Evolutionary conservation across 2,113 vertebrate species (phyloP), one percentile per base, ranked within the genome.

Genomic region (Cyprinus carpio): DNA sequence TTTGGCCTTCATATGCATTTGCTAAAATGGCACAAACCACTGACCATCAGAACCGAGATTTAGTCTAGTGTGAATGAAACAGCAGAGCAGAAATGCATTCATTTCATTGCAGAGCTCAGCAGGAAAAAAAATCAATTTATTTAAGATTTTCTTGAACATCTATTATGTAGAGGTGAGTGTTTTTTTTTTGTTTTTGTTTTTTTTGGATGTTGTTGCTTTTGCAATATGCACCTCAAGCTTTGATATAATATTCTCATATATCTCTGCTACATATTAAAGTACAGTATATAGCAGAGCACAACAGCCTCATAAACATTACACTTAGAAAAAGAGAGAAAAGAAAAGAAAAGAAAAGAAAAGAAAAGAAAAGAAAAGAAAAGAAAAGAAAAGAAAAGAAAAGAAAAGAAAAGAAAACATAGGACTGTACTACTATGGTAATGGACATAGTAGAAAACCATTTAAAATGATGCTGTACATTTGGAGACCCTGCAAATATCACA

Each of bases 1-100:
- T 81, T 67, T 10, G 31, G 43, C 71, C 67, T 82, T 23, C 23
- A 75, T 65, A 65, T 71, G 43, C 29, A 49, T 74, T 75, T 75
- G 34, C 27, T 43, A 37, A 75, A 86, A 65, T 40, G 49, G 62
- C 49, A 72, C 29, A 78, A 77, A 72, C 2, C 51, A 62, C 27
- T 82, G 23, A 81, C 62, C 51, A 4, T 10, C 31, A 76, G 4
- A 11, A 8, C 6, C 43, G 34, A 84, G 25, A 67, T 81, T 49
- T 81, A 51, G 10, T 56, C 51, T 31, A 75, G 43, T 16, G 40
- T 51, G 31, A 56, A 23, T 67, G 15, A 81, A 87, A 75, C 37
- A 37, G 16, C 49, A 29, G 8, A 43, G 7, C 20, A 34, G 15
- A 40, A n/a, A 62, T 29, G 10, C 67, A n/a, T 69, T 56, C 1